Evolutionary conservation across 2,113 vertebrate species (phyloP).

Genomic region (Regulus satrapa): DNA sequence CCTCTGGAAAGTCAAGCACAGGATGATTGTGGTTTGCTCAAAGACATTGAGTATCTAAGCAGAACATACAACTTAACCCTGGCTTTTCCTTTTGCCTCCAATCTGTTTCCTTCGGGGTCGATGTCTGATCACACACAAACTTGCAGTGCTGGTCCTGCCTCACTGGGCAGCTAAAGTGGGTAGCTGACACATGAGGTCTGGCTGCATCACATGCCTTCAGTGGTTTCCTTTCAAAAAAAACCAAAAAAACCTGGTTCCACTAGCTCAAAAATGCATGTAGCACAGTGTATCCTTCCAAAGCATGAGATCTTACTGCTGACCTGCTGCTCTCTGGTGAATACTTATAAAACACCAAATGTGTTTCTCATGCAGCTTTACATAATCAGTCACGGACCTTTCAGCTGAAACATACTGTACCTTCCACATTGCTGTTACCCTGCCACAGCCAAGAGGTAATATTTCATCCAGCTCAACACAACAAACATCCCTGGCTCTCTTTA

Average conservation of each 20-base stretch:
- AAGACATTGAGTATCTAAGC: background rate
- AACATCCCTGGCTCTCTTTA: background rate
- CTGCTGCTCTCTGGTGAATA: background rate
- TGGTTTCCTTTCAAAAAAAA: background rate
- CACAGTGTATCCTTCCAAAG: slow-evolving; percentile 18
- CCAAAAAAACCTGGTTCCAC: background rate
- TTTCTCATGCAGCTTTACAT: background rate
- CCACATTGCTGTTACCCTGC: background rate
- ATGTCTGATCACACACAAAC: background rate
- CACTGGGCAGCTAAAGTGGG: background rate
- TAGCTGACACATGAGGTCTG: background rate
- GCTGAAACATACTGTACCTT: background rate
- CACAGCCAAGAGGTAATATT: background rate
- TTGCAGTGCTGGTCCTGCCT: background rate
- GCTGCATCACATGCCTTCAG: background rate
- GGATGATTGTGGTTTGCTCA: background rate
- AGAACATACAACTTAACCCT: background rate
- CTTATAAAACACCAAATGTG: background rate
- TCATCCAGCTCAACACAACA: background rate
- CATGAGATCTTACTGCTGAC: background rate
- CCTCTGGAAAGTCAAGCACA: background rate
- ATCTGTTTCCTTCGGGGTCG: background rate
- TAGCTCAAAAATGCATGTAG: background rate
- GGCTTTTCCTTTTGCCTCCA: background rate
- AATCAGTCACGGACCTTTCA: background rate